Evolutionary conservation across 2,113 vertebrate species (phyloP).

Genomic region (Phodopus roborovskii): DNA sequence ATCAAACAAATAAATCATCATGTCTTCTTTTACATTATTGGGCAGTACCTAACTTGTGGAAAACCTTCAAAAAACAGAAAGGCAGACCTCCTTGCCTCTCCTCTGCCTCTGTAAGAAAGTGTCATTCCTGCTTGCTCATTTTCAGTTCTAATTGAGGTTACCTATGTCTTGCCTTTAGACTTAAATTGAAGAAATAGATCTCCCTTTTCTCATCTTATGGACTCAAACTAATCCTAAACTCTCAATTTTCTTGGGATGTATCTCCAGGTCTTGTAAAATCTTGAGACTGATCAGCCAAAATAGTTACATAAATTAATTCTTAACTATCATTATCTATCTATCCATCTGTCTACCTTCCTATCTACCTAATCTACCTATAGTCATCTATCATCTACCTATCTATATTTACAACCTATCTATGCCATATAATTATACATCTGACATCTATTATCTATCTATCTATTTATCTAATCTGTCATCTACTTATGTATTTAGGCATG

Average conservation of each 20-base stretch:
- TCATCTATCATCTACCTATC: neutral
- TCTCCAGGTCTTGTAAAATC: neutral
- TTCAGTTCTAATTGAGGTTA: neutral
- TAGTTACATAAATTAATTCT: neutral
- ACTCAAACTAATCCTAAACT: neutral
- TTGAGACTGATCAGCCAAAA: neutral
- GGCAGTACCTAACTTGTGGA: neutral
- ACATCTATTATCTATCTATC: neutral
- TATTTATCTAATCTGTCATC: neutral
- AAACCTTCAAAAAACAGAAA: neutral
- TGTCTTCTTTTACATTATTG: neutral
- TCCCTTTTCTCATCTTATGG: neutral
- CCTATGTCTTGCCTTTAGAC: neutral
- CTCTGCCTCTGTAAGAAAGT: neutral
- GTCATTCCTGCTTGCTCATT: neutral
- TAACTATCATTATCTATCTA: neutral
- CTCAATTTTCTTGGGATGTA: neutral
- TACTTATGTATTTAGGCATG: neutral
- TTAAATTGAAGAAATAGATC: neutral
- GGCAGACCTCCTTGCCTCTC: rapidly evolving
- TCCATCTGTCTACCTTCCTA: neutral
- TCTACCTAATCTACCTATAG: neutral
- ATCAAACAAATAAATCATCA: neutral
- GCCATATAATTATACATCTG: neutral
- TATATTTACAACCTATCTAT: too few species aligned